A percentile compares a stretch with the other conserved stretches of the same genome.
phyloP scores from a whole-genome alignment of 2,888 invertebrate genomes.

The Rotaria magnacalcarata region DNA sequence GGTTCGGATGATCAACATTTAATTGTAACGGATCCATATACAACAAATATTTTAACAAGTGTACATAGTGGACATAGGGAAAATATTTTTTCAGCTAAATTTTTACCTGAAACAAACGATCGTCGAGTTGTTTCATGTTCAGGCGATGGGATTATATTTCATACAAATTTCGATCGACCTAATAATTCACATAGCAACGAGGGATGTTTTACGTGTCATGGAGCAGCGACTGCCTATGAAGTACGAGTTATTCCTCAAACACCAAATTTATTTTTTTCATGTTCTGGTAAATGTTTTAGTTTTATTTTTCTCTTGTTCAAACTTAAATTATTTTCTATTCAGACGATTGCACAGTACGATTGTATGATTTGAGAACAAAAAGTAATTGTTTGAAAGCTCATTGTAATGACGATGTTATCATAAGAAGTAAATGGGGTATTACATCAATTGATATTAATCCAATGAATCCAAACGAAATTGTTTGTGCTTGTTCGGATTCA shows the following conservation, averaged over 20 bases:
- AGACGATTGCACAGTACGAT: slow-evolving; percentile 76
- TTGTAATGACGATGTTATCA: slow-evolving; percentile 66
- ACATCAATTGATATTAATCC: slow-evolving; percentile 73
- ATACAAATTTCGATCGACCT: slow-evolving; percentile 63
- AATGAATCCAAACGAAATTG: slow-evolving; percentile 68
- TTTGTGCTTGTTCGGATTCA: slow-evolving; percentile 69
- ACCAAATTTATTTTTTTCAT: slow-evolving; percentile 67
- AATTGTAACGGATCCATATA: slow-evolving; percentile 70
- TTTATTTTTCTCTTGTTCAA: neutral
- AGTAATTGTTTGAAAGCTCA: slow-evolving; percentile 62
- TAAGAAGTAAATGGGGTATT: slow-evolving; percentile 70
- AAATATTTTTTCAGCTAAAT: slow-evolving; percentile 80
- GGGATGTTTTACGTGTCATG: slow-evolving; percentile 57
- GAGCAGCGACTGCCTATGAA: slow-evolving; percentile 50
- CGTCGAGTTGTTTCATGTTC: slow-evolving; percentile 71
- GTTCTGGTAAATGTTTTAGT: slow-evolving; percentile 53
- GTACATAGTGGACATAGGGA: slow-evolving; percentile 73
- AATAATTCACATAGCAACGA: slow-evolving; percentile 48
- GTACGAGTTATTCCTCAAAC: slow-evolving; percentile 32
- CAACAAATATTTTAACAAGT: slow-evolving; percentile 65
- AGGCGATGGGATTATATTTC: slow-evolving; percentile 74
- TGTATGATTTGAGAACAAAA: slow-evolving; percentile 73
- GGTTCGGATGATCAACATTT: slow-evolving; percentile 78
- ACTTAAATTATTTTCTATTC: slow-evolving; percentile 58
- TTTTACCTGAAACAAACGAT: slow-evolving; percentile 69